Evolutionary conservation across 2,113 vertebrate genomes (phyloP).

Genomic region (Patagioenas fasciata): DNA sequence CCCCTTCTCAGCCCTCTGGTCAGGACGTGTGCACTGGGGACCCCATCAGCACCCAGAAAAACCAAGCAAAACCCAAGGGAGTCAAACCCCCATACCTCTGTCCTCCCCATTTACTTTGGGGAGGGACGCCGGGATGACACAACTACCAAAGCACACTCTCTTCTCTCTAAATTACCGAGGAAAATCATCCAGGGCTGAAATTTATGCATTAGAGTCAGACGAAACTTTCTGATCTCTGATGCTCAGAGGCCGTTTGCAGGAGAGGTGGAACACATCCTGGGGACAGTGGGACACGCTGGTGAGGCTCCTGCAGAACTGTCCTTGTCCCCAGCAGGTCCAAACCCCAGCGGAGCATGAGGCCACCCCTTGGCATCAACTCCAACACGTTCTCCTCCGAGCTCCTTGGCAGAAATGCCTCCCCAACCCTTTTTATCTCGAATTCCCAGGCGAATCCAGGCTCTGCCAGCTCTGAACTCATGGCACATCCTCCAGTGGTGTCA

Average conservation of each 20-base stretch:
- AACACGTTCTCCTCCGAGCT: not conserved
- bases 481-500: not conserved
- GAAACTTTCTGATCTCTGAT: not conserved
- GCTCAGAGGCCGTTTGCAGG: not conserved
- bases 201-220: not conserved
- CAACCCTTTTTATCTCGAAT: not conserved
- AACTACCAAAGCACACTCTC: not conserved
- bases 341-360: not conserved
- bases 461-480: not conserved
- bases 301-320: fast-evolving
- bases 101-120: not conserved
- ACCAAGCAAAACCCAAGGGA: not conserved
- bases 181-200: not conserved
- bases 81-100: not conserved
- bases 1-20: not conserved
- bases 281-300: not conserved
- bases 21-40: not conserved
- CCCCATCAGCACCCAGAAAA: not conserved
- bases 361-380: not conserved
- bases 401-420: not conserved
- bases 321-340: not conserved
- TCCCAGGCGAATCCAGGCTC: fast-evolving
- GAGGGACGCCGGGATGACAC: not conserved
- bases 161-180: not conserved
- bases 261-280: fast-evolving